Conservation (phyloP, 1,140 invertebrate genomes). For the Kradibia gibbosae region DNA sequence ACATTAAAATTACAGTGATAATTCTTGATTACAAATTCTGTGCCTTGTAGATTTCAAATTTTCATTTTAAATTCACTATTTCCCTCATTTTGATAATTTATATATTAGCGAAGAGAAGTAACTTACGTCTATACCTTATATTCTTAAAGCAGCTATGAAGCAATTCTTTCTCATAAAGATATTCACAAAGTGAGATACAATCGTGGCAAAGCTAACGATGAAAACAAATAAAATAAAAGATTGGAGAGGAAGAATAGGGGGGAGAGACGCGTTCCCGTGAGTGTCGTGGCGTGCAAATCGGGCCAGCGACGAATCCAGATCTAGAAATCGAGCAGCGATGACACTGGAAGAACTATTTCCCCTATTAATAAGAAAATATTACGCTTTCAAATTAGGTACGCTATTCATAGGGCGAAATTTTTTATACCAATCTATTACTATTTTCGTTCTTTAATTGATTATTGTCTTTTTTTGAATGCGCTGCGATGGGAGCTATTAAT, state of each 20-base stretch:
- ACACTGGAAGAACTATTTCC: neutral
- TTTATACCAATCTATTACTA: neutral
- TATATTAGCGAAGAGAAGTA: neutral
- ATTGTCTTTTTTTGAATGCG: neutral
- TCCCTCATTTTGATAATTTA: neutral
- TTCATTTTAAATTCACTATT: neutral
- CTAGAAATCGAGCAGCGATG: conserved; percentile 43
- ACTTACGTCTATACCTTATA: neutral
- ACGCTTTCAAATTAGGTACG: neutral
- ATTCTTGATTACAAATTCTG: neutral
- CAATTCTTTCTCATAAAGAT: neutral
- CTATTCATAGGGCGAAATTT: neutral
- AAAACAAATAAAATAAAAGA: neutral
- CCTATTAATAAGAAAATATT: no score
- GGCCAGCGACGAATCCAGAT: conserved; percentile 38
- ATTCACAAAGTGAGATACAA: neutral
- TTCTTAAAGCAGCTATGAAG: neutral
- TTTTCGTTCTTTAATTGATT: neutral
- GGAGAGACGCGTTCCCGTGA: no score
- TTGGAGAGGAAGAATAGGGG: no score
- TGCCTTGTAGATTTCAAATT: neutral
- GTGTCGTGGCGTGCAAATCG: conserved; percentile 22
- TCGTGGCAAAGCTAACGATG: neutral
- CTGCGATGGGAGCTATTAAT: neutral
- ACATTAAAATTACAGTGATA: neutral